phyloP scores from a whole-genome alignment of 2,113 vertebrate species.

The Elgaria multicarinata region DNA sequence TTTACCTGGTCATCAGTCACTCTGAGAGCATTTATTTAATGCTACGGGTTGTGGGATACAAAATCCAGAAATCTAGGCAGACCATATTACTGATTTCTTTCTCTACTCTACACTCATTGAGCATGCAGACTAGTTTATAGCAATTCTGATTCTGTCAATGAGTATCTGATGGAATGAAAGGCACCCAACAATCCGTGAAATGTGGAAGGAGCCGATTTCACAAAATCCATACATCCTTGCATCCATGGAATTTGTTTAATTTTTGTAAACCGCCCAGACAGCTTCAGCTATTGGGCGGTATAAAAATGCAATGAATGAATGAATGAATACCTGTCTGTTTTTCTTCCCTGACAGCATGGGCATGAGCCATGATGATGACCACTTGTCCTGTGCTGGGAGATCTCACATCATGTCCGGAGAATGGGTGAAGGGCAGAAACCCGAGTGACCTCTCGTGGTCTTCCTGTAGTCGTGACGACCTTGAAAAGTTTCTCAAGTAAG shows the following conservation, averaged over 20 bases:
- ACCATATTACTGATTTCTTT: background rate
- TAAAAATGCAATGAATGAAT: no score
- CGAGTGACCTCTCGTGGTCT: conserved; percentile 97
- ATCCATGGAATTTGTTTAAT: no score
- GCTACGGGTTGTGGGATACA: background rate
- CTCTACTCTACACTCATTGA: background rate
- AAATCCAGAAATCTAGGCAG: background rate
- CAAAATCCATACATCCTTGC: no score
- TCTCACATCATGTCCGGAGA: conserved; percentile 99
- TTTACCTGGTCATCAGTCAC: background rate
- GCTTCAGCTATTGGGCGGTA: no score
- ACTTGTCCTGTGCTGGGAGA: conserved; percentile 86
- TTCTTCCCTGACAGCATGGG: conserved; percentile 85
- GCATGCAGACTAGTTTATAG: no score
- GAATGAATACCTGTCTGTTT: background rate
- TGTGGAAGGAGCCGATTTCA: no score
- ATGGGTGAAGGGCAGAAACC: conserved; percentile 97
- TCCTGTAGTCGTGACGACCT: conserved; percentile 94
- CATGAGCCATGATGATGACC: conserved; percentile 96
- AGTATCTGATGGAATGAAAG: no score
- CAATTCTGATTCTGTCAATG: no score
- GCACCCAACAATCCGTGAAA: no score
- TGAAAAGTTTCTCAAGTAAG: conserved; percentile 95
- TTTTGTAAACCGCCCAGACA: no score
- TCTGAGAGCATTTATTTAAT: background rate